These are phyloP conservation scores for Antennarius maculatus DNA, from an alignment of 2,797 vertebrate species.

Conservation along the genomic window DNA sequence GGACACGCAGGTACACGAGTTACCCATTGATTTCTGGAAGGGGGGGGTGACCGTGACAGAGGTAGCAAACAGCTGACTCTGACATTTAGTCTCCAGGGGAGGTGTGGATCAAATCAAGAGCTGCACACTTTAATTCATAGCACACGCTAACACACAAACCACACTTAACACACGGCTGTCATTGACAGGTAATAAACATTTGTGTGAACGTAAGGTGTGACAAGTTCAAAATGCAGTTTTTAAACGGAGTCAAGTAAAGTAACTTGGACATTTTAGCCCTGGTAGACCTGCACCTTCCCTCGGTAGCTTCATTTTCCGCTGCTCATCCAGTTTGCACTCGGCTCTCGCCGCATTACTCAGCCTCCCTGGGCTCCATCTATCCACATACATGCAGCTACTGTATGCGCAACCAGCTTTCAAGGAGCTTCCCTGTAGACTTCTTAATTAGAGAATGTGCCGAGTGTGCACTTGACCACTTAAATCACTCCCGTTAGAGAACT, in stretches of 20 bases:
- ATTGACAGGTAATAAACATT: constrained; percentile 11
- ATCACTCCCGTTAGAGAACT: constrained; percentile 70
- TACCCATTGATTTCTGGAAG: constrained; percentile 12
- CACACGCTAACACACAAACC: neutral
- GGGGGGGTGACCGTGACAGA: constrained; percentile 2
- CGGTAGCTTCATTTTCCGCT: constrained; percentile 55
- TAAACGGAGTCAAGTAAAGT: constrained; percentile 44
- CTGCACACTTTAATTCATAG: constrained; percentile 12
- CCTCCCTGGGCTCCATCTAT: constrained; percentile 59
- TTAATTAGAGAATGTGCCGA: constrained; percentile 80
- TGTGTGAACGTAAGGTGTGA: constrained; percentile 24
- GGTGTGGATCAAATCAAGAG: neutral
- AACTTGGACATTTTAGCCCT: constrained; percentile 30
- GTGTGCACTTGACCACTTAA: constrained; percentile 74
- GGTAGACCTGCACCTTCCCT: constrained; percentile 34
- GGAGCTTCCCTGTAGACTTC: constrained; percentile 71
- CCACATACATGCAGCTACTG: constrained; percentile 57
- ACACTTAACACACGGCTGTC: neutral
- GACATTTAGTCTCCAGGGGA: constrained; percentile 7
- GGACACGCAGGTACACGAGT: constrained; percentile 82
- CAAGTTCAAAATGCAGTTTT: constrained; percentile 32
- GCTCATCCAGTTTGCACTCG: constrained; percentile 47
- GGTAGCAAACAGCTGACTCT: neutral
- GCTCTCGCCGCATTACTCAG: constrained; percentile 52
- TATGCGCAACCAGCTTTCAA: constrained; percentile 62